Conservation (phyloP, 2,797 vertebrate species). For the Sternotherus odoratus region DNA sequence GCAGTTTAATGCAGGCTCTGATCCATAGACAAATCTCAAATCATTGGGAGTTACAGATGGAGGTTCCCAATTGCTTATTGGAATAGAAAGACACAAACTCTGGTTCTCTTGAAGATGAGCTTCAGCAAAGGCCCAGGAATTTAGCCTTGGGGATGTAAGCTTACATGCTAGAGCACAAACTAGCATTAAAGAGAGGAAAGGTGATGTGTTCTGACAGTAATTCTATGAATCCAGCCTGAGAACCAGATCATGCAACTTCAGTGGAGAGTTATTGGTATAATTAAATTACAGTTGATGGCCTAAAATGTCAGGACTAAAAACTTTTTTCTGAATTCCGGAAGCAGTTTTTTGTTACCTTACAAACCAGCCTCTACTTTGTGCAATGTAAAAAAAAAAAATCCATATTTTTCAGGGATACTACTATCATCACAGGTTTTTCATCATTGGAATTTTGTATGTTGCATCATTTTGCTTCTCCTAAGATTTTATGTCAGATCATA, state of each 20-base stretch:
- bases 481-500: no score
- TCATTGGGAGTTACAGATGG: background rate
- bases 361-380: background rate
- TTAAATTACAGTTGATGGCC: background rate
- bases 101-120: background rate
- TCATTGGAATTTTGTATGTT: background rate
- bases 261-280: background rate
- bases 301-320: background rate
- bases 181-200: background rate
- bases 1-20: background rate
- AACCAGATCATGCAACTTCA: background rate
- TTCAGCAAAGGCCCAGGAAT: background rate
- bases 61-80: background rate
- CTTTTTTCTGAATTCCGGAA: background rate
- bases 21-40: background rate
- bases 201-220: background rate
- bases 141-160: background rate
- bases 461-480: no score
- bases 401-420: no score
- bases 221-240: background rate
- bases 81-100: background rate
- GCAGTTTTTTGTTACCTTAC: background rate
- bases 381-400: background rate
- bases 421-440: background rate
- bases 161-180: background rate